Percentiles rank a stretch among this genome's conserved stretches.
phyloP scores from a whole-genome alignment of 2,797 vertebrate species.

The Xenops minutus region DNA sequence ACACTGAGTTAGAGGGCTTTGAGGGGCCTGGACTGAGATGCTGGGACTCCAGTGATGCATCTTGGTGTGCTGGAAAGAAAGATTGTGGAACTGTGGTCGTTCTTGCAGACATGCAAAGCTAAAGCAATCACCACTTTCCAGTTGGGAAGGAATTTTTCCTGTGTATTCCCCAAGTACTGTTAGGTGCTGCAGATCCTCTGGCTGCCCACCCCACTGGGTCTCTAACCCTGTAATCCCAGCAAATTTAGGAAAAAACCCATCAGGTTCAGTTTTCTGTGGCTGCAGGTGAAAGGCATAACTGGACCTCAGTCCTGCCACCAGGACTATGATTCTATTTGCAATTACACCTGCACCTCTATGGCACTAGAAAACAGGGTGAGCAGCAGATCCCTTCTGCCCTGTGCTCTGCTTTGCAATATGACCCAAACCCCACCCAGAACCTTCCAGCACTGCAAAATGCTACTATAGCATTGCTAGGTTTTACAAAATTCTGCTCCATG shows the following conservation, averaged over 20 bases:
- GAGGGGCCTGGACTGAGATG: background rate
- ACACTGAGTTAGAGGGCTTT: background rate
- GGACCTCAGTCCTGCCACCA: background rate
- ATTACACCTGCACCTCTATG: background rate
- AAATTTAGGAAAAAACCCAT: accelerated
- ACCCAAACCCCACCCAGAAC: background rate
- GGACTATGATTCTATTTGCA: background rate
- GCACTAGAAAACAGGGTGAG: background rate
- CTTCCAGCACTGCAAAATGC: background rate
- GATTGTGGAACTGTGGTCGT: background rate
- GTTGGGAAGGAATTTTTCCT: background rate
- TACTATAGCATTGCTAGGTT: background rate
- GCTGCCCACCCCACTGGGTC: background rate
- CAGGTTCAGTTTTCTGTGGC: background rate
- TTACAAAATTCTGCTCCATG: background rate
- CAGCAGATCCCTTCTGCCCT: background rate
- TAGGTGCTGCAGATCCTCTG: background rate
- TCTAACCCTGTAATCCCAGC: background rate
- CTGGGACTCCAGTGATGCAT: background rate
- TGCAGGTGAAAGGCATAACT: background rate
- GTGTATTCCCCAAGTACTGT: background rate
- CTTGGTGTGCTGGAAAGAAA: background rate
- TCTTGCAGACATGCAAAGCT: background rate
- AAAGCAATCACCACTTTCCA: background rate
- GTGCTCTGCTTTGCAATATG: accelerated